Conservation (phyloP, 1,140 invertebrate species). For the Microvelia longipes region DNA sequence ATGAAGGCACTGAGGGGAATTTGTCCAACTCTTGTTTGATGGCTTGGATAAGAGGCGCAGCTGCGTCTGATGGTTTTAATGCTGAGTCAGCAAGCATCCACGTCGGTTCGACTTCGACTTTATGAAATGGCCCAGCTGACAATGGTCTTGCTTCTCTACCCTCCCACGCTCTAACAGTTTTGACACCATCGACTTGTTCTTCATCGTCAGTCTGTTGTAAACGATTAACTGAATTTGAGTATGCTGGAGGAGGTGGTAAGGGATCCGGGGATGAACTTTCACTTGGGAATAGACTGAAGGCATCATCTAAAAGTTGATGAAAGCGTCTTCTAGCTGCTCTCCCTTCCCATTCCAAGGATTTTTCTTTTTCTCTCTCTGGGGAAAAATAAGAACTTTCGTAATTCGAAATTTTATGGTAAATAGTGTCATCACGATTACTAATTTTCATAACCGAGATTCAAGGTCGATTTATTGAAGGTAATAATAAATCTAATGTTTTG, state of each 20-base stretch:
- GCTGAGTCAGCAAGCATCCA: conserved; percentile 34
- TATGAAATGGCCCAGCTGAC: conserved; percentile 43
- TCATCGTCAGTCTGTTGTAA: neutral
- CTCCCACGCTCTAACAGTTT: neutral
- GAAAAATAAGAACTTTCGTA: neutral
- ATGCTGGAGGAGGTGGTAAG: neutral
- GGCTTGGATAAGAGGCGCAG: conserved; percentile 43
- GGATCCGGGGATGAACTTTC: neutral
- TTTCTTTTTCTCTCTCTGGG: conserved; percentile 11
- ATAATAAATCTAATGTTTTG: too few species aligned
- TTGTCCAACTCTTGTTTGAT: conserved; percentile 44
- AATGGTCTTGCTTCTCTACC: conserved; percentile 31
- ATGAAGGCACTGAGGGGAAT: conserved; percentile 18
- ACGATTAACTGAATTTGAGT: neutral
- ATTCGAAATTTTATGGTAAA: too few species aligned
- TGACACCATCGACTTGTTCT: neutral
- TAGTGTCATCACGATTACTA: too few species aligned
- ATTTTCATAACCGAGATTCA: too few species aligned
- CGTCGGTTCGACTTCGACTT: conserved; percentile 34
- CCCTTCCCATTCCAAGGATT: conserved; percentile 23
- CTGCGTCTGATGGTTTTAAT: conserved; percentile 38
- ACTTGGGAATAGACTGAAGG: conserved; percentile 44
- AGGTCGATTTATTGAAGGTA: too few species aligned
- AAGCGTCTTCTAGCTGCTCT: conserved; percentile 43
- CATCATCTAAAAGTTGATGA: conserved; percentile 48